Conservation (phyloP, 2,113 vertebrate genomes). For the Apteryx owenii region DNA sequence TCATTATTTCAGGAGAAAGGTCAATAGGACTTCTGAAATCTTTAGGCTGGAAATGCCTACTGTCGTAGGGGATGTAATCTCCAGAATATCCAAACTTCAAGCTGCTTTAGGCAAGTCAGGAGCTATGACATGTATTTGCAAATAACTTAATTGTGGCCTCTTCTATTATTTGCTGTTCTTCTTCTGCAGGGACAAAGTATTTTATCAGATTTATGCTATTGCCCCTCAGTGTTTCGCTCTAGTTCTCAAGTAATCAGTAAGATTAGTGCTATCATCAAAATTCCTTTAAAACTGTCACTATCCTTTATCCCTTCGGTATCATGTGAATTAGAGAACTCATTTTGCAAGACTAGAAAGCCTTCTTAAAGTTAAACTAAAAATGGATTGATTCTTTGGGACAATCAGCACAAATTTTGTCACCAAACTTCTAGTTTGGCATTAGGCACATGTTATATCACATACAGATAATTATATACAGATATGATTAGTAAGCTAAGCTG, state of each 20-base stretch:
- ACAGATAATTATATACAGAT: not conserved
- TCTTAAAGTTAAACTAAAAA: not conserved
- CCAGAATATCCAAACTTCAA: not conserved
- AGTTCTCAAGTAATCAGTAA: not conserved
- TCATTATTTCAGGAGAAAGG: not conserved
- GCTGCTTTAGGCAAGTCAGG: not conserved
- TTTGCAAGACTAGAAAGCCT: not conserved
- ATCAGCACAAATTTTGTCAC: not conserved
- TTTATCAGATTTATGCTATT: not conserved
- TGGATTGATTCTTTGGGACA: rapidly evolving
- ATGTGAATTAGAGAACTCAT: not conserved
- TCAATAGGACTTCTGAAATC: not conserved
- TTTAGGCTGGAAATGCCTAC: not conserved
- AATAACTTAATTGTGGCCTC: not conserved
- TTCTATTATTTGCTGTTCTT: not conserved
- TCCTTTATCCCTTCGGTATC: not conserved
- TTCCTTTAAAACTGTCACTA: not conserved
- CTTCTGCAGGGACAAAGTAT: not conserved
- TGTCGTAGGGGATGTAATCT: not conserved
- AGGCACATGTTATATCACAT: not conserved
- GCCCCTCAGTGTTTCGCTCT: not conserved
- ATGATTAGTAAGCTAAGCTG: not conserved
- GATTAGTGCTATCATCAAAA: not conserved
- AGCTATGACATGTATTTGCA: not conserved
- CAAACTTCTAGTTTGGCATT: not conserved